phyloP scores from a whole-genome alignment of 2,888 invertebrate species.

The Abrostola tripartita region DNA sequence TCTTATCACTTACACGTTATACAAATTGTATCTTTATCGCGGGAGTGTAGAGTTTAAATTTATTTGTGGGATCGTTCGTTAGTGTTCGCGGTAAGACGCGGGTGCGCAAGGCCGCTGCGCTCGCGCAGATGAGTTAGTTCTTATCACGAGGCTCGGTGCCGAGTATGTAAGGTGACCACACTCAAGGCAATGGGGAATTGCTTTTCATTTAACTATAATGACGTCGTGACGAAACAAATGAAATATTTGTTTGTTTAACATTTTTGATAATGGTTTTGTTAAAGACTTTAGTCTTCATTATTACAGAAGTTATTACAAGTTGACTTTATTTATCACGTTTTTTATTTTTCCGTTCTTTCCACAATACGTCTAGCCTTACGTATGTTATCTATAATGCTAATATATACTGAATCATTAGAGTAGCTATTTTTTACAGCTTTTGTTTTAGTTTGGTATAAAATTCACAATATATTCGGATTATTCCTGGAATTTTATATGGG shows the following conservation, averaged over 20 bases:
- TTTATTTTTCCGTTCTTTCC: no score
- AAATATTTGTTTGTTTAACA: constrained; percentile 23
- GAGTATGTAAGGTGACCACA: constrained; percentile 55
- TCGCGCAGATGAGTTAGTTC: constrained; percentile 75
- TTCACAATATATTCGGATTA: no score
- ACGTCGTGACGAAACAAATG: constrained; percentile 16
- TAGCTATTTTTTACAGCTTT: no score
- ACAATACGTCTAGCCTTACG: no score
- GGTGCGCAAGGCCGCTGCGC: constrained; percentile 77
- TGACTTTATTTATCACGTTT: no score
- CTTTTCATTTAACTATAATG: constrained; percentile 44
- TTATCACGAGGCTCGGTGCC: constrained; percentile 74
- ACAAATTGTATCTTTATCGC: constrained; percentile 44
- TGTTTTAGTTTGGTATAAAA: no score
- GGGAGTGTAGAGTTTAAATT: constrained; percentile 36
- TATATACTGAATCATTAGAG: no score
- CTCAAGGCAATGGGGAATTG: constrained; percentile 42
- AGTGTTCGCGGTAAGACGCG: constrained; percentile 61
- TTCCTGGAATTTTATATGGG: no score
- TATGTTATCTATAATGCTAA: no score
- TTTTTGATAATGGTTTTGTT: constrained; percentile 24
- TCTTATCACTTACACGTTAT: constrained; percentile 42
- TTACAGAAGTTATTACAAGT: no score
- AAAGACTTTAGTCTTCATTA: no score
- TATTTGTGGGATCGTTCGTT: constrained; percentile 4